Evolutionary conservation across 92 coral and sea anemone genomes (phyloP).

Genomic region (Palythoa grandiflora): DNA sequence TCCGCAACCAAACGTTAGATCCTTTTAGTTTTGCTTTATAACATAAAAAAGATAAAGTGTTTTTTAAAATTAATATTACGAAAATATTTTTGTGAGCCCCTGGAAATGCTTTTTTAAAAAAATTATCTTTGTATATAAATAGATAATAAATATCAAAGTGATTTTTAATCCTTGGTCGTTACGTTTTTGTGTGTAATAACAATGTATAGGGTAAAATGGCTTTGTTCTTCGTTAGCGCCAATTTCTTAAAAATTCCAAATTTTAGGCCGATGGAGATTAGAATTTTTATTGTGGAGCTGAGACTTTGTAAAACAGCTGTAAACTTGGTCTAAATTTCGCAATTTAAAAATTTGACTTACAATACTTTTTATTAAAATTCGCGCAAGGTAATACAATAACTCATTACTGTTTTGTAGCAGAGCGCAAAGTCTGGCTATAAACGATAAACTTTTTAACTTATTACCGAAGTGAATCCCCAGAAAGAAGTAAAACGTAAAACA

Average conservation of each 20-base stretch:
- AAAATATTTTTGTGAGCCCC: not conserved
- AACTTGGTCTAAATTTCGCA: too few relatives aligned
- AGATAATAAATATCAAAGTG: constrained; percentile 1
- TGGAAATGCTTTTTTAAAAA: not conserved
- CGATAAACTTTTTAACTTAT: constrained; percentile 2
- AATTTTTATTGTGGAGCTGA: too few relatives aligned
- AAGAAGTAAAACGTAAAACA: not conserved
- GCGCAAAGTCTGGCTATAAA: not conserved
- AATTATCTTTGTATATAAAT: not conserved
- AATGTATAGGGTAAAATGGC: too few relatives aligned
- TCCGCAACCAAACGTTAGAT: not conserved
- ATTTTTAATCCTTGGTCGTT: not conserved
- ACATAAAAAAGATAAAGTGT: not conserved
- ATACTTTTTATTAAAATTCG: too few relatives aligned
- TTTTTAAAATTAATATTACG: not conserved
- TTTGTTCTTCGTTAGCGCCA: too few relatives aligned
- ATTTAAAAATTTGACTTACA: too few relatives aligned
- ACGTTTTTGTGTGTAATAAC: not conserved
- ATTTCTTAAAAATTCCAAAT: too few relatives aligned
- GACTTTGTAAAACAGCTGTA: too few relatives aligned
- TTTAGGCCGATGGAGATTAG: too few relatives aligned
- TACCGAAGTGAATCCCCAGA: constrained; percentile 6
- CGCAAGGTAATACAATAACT: too few relatives aligned
- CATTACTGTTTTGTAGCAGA: not conserved
- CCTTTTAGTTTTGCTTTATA: not conserved